These are phyloP conservation scores for Oxycera nigricornis DNA, from an alignment of 2,888 invertebrate species.

Conservation along the genomic window DNA sequence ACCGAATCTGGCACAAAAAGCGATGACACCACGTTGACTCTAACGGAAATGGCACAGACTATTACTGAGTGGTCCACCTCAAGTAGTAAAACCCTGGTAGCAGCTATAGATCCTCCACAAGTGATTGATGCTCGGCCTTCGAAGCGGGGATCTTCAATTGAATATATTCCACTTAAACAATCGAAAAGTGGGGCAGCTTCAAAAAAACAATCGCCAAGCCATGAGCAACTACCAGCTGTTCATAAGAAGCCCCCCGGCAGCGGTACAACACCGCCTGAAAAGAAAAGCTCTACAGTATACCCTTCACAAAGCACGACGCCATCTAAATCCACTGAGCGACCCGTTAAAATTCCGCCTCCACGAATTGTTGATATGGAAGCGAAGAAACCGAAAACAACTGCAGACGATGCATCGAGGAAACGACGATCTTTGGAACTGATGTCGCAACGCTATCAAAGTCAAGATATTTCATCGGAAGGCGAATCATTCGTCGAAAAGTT, in stretches of 20 bases:
- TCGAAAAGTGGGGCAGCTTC: constrained; percentile 48
- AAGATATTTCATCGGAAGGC: constrained; percentile 65
- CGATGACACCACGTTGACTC: constrained; percentile 76
- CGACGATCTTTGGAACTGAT: constrained; percentile 64
- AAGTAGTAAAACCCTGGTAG: constrained; percentile 77
- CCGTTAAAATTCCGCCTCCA: constrained; percentile 61
- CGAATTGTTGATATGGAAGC: constrained; percentile 53
- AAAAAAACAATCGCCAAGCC: constrained; percentile 55
- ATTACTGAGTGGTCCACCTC: constrained; percentile 86
- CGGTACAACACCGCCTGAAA: constrained; percentile 51
- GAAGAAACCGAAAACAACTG: constrained; percentile 49
- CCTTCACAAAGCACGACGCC: constrained; percentile 45
- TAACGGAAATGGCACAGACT: constrained; percentile 77
- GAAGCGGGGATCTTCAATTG: constrained; percentile 52
- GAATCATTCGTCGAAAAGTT: constrained; percentile 66
- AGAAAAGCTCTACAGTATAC: constrained; percentile 47
- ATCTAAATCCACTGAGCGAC: constrained; percentile 57
- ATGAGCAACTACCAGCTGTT: constrained; percentile 57
- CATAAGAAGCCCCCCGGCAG: constrained; percentile 56
- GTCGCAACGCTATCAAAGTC: constrained; percentile 68
- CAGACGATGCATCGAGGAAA: constrained; percentile 60
- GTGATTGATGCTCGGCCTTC: constrained; percentile 45
- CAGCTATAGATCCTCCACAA: constrained; percentile 63
- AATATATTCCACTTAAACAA: constrained; percentile 59
- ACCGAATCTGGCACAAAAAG: constrained; percentile 77